Evolutionary conservation across 2,888 invertebrate genomes (phyloP).

Genomic region (Kryphioiulus occultus): DNA sequence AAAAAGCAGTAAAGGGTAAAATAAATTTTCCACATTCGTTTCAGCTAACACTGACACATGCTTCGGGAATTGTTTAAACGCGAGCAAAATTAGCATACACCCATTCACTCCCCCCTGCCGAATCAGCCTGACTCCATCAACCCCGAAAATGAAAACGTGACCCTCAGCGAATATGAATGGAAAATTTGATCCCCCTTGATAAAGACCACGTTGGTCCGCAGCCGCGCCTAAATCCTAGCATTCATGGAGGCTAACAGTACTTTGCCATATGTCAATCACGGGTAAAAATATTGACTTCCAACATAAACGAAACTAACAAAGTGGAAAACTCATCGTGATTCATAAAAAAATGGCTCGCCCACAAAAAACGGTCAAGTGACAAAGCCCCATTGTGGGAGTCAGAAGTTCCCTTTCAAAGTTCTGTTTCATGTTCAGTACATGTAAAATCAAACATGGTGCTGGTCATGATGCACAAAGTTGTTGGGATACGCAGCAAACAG

Average conservation of each 20-base stretch:
- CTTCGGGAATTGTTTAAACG: slow-evolving; percentile 13
- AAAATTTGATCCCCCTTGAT: slow-evolving; percentile 13
- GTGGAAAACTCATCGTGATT: background rate
- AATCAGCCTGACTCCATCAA: background rate
- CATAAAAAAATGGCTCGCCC: background rate
- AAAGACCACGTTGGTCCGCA: background rate
- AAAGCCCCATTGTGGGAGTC: background rate
- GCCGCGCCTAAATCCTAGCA: background rate
- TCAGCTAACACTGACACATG: background rate
- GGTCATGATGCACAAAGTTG: too few relatives aligned
- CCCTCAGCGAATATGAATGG: background rate
- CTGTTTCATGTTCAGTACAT: too few relatives aligned
- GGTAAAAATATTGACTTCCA: background rate
- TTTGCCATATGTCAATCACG: slow-evolving; percentile 13
- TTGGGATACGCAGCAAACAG: background rate
- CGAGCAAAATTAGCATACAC: background rate
- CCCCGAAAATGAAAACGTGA: slow-evolving; percentile 8
- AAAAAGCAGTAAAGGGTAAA: background rate
- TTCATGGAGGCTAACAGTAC: background rate
- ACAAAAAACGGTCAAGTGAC: background rate
- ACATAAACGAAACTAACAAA: background rate
- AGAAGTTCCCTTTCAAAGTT: background rate
- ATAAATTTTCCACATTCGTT: background rate
- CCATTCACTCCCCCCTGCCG: background rate
- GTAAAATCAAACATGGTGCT: background rate